These are phyloP conservation scores for Gymnorhina tibicen DNA, from an alignment of 2,113 vertebrate genomes.

Conservation along the genomic window DNA sequence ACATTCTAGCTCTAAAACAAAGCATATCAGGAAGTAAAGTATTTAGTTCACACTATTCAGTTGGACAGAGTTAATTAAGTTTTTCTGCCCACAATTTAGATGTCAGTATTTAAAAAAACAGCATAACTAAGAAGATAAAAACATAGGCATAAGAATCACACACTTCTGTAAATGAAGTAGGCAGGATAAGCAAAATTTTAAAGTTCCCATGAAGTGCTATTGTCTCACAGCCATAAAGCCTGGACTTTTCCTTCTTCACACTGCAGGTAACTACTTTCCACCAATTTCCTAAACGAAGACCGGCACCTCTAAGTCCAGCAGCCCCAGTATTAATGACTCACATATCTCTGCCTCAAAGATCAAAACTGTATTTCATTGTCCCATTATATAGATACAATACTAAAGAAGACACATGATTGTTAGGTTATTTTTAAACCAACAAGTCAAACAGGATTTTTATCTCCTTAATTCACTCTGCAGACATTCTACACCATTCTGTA, in stretches of 20 bases:
- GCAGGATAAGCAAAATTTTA: background rate
- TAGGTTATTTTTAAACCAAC: background rate
- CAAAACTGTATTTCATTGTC: background rate
- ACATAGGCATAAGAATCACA: background rate
- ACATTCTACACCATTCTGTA: background rate
- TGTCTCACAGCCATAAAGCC: background rate
- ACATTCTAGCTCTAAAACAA: background rate
- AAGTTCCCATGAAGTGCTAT: background rate
- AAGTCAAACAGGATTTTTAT: background rate
- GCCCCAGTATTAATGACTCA: background rate
- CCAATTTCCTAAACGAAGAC: background rate
- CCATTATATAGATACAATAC: background rate
- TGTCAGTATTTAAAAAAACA: background rate
- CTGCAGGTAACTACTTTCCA: background rate
- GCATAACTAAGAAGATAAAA: background rate
- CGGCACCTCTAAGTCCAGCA: background rate
- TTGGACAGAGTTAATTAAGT: background rate
- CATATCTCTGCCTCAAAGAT: background rate
- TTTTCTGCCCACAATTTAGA: background rate
- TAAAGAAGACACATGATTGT: background rate
- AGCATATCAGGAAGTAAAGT: background rate
- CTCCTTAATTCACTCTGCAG: background rate
- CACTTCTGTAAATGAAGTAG: background rate
- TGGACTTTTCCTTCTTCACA: background rate
- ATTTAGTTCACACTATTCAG: background rate